A percentile compares a stretch with the other conserved stretches of the same genome.
Conservation (phyloP, 2,113 vertebrate genomes). For the Cebidichthys violaceus region DNA sequence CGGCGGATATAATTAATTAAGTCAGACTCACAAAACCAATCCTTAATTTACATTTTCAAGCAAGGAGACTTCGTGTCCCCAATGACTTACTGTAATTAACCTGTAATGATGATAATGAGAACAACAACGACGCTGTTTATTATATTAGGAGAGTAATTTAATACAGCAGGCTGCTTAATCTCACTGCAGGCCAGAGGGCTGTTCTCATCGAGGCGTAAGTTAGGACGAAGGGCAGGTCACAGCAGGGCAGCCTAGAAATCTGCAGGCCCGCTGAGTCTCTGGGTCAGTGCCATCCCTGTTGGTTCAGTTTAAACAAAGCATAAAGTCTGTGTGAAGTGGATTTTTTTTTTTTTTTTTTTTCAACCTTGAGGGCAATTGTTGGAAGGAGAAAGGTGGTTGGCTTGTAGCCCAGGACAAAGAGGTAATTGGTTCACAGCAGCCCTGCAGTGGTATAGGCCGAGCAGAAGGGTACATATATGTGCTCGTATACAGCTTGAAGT, state of each 20-base stretch:
- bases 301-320: conserved; percentile 39
- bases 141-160: conserved; percentile 53
- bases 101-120: conserved; percentile 60
- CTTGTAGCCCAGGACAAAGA: conserved; percentile 56
- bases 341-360: not conserved
- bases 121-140: conserved; percentile 56
- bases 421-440: conserved; percentile 45
- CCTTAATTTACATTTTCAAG: conserved; percentile 58
- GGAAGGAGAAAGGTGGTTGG: conserved; percentile 48
- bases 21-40: conserved; percentile 44
- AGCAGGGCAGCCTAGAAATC: conserved; percentile 24
- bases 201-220: conserved; percentile 42
- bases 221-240: conserved; percentile 31
- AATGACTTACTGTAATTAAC: conserved; percentile 60
- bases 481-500: not conserved
- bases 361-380: conserved; percentile 51
- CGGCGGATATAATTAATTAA: conserved; percentile 43
- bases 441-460: conserved; percentile 42
- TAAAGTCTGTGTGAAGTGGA: conserved; percentile 25
- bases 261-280: conserved; percentile 42
- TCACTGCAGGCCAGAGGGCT: conserved; percentile 46
- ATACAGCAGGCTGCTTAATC: conserved; percentile 58
- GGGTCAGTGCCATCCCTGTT: conserved; percentile 46
- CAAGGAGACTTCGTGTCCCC: conserved; percentile 46
- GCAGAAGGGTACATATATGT: not conserved